Conservation (phyloP, 2,888 invertebrate genomes). For the Hypercompe scribonia region DNA sequence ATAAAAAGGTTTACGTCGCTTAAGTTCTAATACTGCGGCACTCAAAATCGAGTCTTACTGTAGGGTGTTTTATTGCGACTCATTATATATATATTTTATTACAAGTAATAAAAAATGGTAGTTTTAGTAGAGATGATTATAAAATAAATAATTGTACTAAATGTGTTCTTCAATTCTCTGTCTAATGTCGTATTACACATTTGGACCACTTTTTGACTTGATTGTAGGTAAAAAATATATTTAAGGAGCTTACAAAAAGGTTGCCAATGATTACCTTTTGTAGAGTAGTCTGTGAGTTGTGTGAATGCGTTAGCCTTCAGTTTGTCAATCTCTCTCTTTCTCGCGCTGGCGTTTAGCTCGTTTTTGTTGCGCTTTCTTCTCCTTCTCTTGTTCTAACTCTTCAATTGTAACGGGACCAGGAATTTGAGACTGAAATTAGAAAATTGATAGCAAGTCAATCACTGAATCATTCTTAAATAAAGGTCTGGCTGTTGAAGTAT, state of each 20-base stretch:
- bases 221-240: too few species aligned
- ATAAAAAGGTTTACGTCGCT: too few species aligned
- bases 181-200: too few species aligned
- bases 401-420: conserved; percentile 89
- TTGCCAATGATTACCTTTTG: conserved; percentile 88
- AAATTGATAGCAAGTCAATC: neutral
- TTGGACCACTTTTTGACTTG: too few species aligned
- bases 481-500: neutral
- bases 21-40: too few species aligned
- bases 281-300: conserved; percentile 89
- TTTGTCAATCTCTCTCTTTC: conserved; percentile 88
- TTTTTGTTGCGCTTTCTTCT: conserved; percentile 89
- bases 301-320: conserved; percentile 81
- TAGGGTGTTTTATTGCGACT: too few species aligned
- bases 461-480: neutral
- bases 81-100: too few species aligned
- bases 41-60: too few species aligned
- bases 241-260: neutral
- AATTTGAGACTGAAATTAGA: conserved; percentile 88
- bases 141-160: too few species aligned
- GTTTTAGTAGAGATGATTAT: too few species aligned
- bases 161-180: too few species aligned
- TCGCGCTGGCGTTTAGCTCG: conserved; percentile 89
- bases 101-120: too few species aligned
- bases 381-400: conserved; percentile 88